Evolutionary conservation across 1,140 invertebrate genomes (phyloP).

Genomic region (Chironomus tepperi): DNA sequence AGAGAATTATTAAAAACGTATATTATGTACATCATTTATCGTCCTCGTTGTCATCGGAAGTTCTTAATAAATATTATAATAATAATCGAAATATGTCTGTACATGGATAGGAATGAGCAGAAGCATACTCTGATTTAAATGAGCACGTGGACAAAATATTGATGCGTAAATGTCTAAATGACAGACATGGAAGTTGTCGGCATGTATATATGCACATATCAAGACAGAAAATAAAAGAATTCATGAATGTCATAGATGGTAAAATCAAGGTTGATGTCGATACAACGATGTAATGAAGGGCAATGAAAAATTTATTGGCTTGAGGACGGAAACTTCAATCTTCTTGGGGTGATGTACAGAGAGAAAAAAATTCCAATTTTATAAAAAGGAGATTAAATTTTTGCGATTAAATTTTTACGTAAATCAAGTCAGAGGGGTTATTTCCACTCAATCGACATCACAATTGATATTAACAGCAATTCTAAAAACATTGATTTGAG

Average conservation of each 20-base stretch:
- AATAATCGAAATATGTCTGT: not conserved
- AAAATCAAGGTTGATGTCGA: not conserved
- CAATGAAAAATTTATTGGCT: too few relatives aligned
- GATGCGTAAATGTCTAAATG: not conserved
- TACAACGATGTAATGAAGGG: not conserved
- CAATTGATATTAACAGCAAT: not conserved
- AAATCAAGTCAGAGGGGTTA: too few relatives aligned
- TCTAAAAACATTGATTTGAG: too few relatives aligned
- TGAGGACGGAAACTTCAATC: too few relatives aligned
- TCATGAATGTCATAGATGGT: not conserved
- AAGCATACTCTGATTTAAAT: not conserved
- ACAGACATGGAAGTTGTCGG: not conserved
- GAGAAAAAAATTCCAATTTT: too few relatives aligned
- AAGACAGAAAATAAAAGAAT: not conserved
- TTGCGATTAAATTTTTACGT: too few relatives aligned
- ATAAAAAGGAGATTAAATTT: too few relatives aligned
- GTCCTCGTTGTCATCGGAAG: not conserved
- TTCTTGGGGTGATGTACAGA: too few relatives aligned
- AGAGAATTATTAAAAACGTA: too few relatives aligned
- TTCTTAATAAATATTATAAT: not conserved
- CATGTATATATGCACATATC: too few relatives aligned
- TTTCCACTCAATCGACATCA: too few relatives aligned
- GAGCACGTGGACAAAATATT: slow-evolving; percentile 6
- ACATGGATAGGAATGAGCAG: not conserved
- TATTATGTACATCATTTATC: not conserved